Evolutionary conservation across 2,888 invertebrate species (phyloP), one percentile per base, ranked within the genome.

Genomic region (Drosophila basisetae): DNA sequence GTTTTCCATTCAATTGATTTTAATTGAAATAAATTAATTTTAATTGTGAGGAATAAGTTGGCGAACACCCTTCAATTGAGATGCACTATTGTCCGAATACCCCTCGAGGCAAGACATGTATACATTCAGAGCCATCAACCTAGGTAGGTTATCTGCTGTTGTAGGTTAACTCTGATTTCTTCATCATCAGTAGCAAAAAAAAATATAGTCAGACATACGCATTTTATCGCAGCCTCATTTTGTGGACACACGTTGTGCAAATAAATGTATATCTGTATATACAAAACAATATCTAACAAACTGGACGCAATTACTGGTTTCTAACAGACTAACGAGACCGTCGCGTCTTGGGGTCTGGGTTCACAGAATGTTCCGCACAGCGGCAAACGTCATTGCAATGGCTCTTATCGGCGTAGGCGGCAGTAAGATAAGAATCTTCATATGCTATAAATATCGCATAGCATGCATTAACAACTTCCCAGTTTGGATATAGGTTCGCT

Each of bases 161-260:
- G 52, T 70, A 70, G 64, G 79, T 70, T 74, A 70, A 68, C 54
- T 25, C 35, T 62, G 56, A 73, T 72, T 67, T 70, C 69, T 74
- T 53, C 73, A 89, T 69, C 73, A 68, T 67, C 55, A 67, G 66
- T 37, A 66, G 52, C 76, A 70, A 52, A 71, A 72, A 72, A 68
- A 59, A 65, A 64, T 35, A 54, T 72, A 43, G 43, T 54, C 69
- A 75, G 61, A 69, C 71, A 60, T 59, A 66, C 68, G 62, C 72
- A 82, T 75, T 79, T 90, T 87, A 91, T 89, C 88, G 41, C 60
- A 69, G 31, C 72, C 72, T 71, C 68, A 73, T 54, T 47, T 80
- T 92, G 90, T 91, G 66, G 88, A 88, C 91, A 90, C 91, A 91
- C 90, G 91, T 90, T 89, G 82, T 54, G 75, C 80, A 91, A 91